phyloP scores from a whole-genome alignment of 2,888 invertebrate species.

The Neuroscelio doddi region DNA sequence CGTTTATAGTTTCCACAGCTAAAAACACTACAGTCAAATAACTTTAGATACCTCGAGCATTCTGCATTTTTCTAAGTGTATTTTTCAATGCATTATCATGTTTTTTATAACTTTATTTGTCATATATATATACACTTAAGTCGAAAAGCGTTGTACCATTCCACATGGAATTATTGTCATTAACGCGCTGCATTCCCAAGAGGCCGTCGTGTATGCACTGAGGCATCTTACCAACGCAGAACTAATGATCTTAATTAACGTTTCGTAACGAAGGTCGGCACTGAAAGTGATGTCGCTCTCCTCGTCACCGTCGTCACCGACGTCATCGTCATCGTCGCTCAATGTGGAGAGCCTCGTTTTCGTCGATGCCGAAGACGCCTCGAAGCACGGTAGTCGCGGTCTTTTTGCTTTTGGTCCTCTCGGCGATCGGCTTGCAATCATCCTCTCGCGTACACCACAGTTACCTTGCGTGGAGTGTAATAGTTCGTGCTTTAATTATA shows the following conservation, averaged over 20 bases:
- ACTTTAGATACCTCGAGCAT: too few relatives aligned
- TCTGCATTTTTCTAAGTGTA: too few relatives aligned
- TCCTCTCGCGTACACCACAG: constrained; percentile 32
- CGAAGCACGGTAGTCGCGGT: constrained; percentile 28
- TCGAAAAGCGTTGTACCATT: constrained; percentile 12
- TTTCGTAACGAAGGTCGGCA: constrained; percentile 66
- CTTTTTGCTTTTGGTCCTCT: constrained; percentile 31
- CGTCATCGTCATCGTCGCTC: constrained; percentile 25
- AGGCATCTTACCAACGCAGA: constrained; percentile 63
- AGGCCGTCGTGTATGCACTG: constrained; percentile 57
- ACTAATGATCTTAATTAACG: constrained; percentile 70
- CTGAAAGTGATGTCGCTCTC: constrained; percentile 44
- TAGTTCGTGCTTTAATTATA: constrained; percentile 38
- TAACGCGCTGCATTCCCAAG: constrained; percentile 61
- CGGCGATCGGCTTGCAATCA: constrained; percentile 28
- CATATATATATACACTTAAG: background rate
- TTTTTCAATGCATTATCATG: too few relatives aligned
- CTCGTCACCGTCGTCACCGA: constrained; percentile 27
- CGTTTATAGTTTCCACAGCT: too few relatives aligned
- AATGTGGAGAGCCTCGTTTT: constrained; percentile 26
- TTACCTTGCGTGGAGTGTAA: constrained; percentile 33
- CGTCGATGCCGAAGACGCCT: constrained; percentile 30
- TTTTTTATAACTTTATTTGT: background rate
- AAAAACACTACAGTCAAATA: too few relatives aligned
- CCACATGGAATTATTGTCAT: constrained; percentile 56